Evolutionary conservation across 2,113 vertebrate genomes (phyloP).

Genomic region (Ameiurus melas): DNA sequence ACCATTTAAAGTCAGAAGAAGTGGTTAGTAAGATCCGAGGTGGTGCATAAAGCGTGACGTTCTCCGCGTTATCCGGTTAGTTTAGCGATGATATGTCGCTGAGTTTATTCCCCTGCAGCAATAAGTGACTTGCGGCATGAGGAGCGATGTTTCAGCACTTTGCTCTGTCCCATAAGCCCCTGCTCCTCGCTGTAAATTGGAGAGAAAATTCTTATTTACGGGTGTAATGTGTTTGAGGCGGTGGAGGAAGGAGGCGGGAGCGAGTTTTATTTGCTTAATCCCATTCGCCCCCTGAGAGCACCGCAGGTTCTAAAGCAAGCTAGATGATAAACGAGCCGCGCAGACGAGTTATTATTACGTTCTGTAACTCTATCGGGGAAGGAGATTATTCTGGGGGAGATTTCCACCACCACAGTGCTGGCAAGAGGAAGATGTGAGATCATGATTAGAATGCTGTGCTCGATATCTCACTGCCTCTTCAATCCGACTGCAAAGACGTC

Average conservation of each 20-base stretch:
- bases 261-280: conserved; percentile 42
- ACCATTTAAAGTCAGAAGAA: not conserved
- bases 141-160: conserved; percentile 44
- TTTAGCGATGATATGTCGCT: too few species aligned
- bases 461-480: conserved; percentile 51
- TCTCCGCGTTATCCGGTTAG: not conserved
- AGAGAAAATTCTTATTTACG: conserved; percentile 41
- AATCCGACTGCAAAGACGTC: not conserved
- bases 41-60: not conserved
- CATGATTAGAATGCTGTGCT: conserved; percentile 60
- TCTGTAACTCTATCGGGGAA: conserved; percentile 40
- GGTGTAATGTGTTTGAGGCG: conserved; percentile 46
- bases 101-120: not conserved
- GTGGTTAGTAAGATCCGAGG: not conserved
- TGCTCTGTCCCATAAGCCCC: conserved; percentile 27
- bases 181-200: conserved; percentile 29
- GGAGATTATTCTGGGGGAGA: conserved; percentile 62
- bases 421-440: conserved; percentile 53
- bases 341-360: conserved; percentile 63
- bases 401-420: conserved; percentile 52
- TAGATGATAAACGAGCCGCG: conserved; percentile 63
- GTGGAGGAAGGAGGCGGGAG: conserved; percentile 5
- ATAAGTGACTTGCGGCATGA: not conserved
- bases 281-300: conserved; percentile 42
- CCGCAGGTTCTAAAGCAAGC: conserved; percentile 46